Percentiles rank a stretch among this genome's conserved stretches.
phyloP scores from a whole-genome alignment of 2,797 vertebrate genomes.

The Xenopus petersii region DNA sequence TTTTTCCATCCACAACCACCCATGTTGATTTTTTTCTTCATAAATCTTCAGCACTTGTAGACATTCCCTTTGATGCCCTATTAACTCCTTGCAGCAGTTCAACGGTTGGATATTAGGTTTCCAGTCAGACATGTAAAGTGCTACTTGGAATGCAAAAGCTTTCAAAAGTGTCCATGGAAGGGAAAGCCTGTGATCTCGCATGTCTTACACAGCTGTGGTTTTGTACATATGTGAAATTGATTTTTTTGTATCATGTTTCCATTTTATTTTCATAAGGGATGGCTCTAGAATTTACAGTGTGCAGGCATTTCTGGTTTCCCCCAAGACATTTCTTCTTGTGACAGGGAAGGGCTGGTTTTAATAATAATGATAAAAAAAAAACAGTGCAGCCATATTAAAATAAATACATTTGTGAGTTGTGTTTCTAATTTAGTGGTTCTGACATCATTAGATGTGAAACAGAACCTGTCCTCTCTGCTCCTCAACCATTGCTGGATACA shows the following conservation, averaged over 20 bases:
- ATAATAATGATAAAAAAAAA: no score
- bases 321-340: no score
- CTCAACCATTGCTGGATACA: no score
- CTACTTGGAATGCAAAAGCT: neutral
- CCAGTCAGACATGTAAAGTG: neutral
- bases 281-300: neutral
- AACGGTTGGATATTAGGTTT: constrained; percentile 1
- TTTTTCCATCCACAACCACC: constrained; percentile 2
- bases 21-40: neutral
- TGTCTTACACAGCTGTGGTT: neutral
- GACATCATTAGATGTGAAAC: no score
- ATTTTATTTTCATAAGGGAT: constrained; percentile 5
- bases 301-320: neutral
- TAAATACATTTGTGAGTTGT: no score
- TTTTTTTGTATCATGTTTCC: constrained; percentile 1
- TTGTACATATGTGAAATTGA: neutral
- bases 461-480: no score
- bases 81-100: neutral
- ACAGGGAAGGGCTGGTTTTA: no score
- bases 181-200: constrained; percentile 2
- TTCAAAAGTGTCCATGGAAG: neutral
- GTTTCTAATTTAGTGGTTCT: no score
- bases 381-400: no score
- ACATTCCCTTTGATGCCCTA: neutral
- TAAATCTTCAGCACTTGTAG: neutral